These are phyloP conservation scores for Neostethus bicornis DNA, from an alignment of 2,797 vertebrate species.

Conservation along the genomic window DNA sequence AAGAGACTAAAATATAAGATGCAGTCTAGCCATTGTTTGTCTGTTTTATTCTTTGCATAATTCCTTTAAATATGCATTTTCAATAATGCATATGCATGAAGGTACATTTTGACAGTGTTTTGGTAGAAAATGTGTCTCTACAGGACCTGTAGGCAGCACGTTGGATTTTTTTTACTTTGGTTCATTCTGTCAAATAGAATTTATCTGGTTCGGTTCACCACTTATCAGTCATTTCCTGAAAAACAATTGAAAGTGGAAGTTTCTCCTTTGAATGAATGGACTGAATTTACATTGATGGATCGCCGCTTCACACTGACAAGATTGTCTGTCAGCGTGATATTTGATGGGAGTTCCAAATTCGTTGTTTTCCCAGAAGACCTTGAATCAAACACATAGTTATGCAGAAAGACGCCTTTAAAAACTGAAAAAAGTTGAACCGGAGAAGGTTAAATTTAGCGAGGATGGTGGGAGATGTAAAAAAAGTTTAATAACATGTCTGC, in stretches of 20 bases:
- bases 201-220: conserved; percentile 29
- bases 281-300: conserved; percentile 60
- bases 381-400: conserved; percentile 19
- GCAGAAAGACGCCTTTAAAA: conserved; percentile 12
- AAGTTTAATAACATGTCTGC: conserved; percentile 21
- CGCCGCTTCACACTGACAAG: conserved; percentile 56
- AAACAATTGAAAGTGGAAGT: conserved; percentile 32
- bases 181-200: conserved; percentile 30
- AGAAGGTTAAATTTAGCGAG: conserved; percentile 17
- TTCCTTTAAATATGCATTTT: not conserved
- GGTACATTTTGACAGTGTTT: not conserved
- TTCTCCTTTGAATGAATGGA: conserved; percentile 29
- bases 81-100: too few species aligned
- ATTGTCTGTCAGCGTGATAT: conserved; percentile 57
- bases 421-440: conserved; percentile 15
- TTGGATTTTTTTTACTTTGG: conserved; percentile 30
- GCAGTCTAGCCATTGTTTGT: conserved; percentile 16
- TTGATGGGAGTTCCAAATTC: conserved; percentile 44
- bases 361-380: conserved; percentile 23
- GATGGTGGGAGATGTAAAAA: conserved; percentile 17
- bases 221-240: conserved; percentile 49
- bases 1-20: conserved; percentile 8
- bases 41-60: too few species aligned
- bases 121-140: not conserved
- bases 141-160: not conserved